Evolutionary conservation across 2,797 vertebrate genomes (phyloP).

Genomic region (Champsocephalus esox): DNA sequence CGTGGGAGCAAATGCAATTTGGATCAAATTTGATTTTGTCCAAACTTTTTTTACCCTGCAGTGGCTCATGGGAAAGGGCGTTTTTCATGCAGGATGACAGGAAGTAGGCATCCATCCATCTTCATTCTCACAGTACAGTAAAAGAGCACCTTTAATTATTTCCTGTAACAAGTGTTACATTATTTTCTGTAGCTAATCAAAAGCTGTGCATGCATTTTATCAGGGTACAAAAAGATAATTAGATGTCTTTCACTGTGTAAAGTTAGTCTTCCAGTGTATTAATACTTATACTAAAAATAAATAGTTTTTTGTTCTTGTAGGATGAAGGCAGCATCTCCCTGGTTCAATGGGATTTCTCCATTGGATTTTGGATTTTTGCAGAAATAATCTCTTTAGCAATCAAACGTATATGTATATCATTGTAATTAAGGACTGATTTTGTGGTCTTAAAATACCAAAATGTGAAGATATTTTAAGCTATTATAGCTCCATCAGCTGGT

Average conservation of each 20-base stretch:
- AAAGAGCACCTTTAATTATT: conserved; percentile 9
- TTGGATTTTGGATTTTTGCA: too few relatives aligned
- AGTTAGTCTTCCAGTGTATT: too few relatives aligned
- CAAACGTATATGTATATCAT: too few relatives aligned
- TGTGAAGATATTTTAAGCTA: too few relatives aligned
- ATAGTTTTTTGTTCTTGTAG: too few relatives aligned
- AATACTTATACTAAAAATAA: too few relatives aligned
- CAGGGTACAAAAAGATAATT: neutral
- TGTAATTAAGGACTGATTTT: too few relatives aligned
- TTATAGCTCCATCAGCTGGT: too few relatives aligned
- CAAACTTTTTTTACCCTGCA: conserved; percentile 49
- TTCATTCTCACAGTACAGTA: conserved; percentile 2
- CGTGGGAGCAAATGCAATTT: conserved; percentile 83
- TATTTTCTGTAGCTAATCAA: neutral
- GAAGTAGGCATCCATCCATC: conserved; percentile 2
- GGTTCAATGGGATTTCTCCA: too few relatives aligned
- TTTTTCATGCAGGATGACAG: conserved; percentile 27
- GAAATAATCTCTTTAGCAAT: too few relatives aligned
- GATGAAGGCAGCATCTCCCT: too few relatives aligned
- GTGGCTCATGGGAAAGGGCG: conserved; percentile 40
- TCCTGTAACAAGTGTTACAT: neutral
- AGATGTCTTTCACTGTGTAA: neutral
- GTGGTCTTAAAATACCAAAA: too few relatives aligned
- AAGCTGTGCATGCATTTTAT: neutral
- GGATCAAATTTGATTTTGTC: conserved; percentile 80